Percentiles rank a stretch among this genome's conserved stretches.
Conservation (phyloP, 2,113 vertebrate genomes). For the Melospiza georgiana region DNA sequence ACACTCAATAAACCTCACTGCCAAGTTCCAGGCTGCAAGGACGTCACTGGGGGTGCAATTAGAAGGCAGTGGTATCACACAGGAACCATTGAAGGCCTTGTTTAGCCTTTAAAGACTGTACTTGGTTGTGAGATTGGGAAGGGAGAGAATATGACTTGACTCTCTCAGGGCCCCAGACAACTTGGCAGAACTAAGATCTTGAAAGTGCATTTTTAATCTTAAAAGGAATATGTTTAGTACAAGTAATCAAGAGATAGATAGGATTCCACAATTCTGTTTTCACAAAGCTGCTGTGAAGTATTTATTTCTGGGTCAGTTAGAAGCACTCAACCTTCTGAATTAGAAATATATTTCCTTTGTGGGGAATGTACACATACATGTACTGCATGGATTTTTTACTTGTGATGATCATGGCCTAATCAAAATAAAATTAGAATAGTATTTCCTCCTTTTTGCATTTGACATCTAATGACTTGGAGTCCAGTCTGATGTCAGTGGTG, state of each 20-base stretch:
- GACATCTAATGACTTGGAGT: not conserved
- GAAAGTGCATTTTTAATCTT: constrained; percentile 20
- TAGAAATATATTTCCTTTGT: not conserved
- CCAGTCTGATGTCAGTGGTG: not conserved
- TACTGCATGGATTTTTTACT: not conserved
- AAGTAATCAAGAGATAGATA: not conserved
- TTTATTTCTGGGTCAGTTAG: not conserved
- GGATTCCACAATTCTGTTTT: not conserved
- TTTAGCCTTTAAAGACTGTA: not conserved
- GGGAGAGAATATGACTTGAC: not conserved
- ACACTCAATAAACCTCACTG: not conserved
- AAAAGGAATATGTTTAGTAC: not conserved
- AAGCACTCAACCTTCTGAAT: not conserved
- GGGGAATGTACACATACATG: not conserved
- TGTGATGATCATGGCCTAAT: not conserved
- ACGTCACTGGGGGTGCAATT: not conserved
- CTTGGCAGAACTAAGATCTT: not conserved
- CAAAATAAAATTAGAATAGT: not conserved
- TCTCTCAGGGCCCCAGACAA: not conserved
- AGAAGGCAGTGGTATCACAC: not conserved
- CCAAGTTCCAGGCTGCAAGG: not conserved
- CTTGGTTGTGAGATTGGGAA: not conserved
- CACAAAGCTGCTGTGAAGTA: not conserved
- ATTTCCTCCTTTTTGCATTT: not conserved
- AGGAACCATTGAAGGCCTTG: not conserved